phyloP scores from a whole-genome alignment of 2,888 invertebrate species.

The Pantelozetes paolii region DNA sequence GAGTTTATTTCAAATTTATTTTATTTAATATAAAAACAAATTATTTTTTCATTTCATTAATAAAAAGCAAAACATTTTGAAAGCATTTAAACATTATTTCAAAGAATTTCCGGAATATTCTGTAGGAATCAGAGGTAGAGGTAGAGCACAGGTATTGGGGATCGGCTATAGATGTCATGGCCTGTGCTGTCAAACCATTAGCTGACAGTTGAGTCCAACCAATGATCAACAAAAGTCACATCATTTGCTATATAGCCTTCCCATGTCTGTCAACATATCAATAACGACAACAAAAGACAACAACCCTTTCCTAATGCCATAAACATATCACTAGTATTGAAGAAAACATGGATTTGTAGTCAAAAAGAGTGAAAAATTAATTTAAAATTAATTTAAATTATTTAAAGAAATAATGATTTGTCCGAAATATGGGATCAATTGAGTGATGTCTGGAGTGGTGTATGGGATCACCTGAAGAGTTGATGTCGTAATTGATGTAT shows the following conservation, averaged over 20 bases:
- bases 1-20: too few species aligned
- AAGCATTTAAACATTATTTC: not conserved
- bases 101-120: not conserved
- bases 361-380: not conserved
- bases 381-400: not conserved
- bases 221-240: constrained; percentile 27
- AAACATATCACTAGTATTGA: not conserved
- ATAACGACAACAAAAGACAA: not conserved
- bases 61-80: not conserved
- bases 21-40: too few species aligned
- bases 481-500: not conserved
- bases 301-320: not conserved
- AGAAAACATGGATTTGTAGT: not conserved
- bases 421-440: too few species aligned
- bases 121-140: not conserved
- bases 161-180: not conserved
- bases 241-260: constrained; percentile 1
- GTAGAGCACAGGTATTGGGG: not conserved
- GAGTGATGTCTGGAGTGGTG: too few species aligned
- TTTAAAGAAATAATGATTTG: not conserved
- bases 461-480: not conserved
- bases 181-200: not conserved
- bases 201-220: constrained; percentile 17
- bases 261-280: not conserved
- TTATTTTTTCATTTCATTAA: too few species aligned